These are phyloP conservation scores for Neogobius melanostomus DNA, from an alignment of 2,113 vertebrate species.

Conservation along the genomic window DNA sequence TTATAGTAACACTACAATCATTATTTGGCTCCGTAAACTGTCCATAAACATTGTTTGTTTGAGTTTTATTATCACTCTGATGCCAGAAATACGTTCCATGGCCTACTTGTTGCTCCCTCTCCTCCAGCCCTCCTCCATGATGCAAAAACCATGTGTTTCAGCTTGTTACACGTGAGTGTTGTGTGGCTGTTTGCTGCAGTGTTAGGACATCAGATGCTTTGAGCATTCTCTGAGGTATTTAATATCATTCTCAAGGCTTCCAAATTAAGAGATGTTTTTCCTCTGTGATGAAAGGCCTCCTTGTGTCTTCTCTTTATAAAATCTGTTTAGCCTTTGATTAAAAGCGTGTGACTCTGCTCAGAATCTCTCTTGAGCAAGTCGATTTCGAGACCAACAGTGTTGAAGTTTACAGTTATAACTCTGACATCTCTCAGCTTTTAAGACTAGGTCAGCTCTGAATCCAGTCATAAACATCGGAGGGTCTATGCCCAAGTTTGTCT, in stretches of 20 bases:
- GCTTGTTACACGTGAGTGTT: background rate
- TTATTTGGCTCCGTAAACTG: background rate
- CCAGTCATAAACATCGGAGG: no score
- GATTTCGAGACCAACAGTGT: constrained; percentile 9
- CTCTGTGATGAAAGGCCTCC: constrained; percentile 50
- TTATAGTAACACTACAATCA: background rate
- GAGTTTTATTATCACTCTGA: background rate
- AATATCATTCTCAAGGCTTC: constrained; percentile 59
- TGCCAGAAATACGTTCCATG: constrained; percentile 3
- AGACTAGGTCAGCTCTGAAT: no score
- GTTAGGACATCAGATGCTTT: constrained; percentile 36
- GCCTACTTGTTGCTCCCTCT: background rate
- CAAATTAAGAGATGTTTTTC: constrained; percentile 51
- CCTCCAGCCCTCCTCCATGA: background rate
- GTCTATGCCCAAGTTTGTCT: no score
- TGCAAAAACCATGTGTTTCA: constrained; percentile 7
- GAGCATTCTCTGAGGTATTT: constrained; percentile 35
- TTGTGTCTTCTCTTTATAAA: constrained; percentile 63
- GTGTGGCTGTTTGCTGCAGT: constrained; percentile 21
- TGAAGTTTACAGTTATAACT: background rate
- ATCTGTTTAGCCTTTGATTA: constrained; percentile 57
- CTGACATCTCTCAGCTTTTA: no score
- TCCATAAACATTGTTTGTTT: background rate
- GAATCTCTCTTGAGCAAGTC: constrained; percentile 43
- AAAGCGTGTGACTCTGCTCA: constrained; percentile 68